Percentiles rank a stretch among this genome's conserved stretches.
These are phyloP conservation scores for Coregonus suidteri DNA, from an alignment of 2,797 vertebrate species.

Conservation along the genomic window DNA sequence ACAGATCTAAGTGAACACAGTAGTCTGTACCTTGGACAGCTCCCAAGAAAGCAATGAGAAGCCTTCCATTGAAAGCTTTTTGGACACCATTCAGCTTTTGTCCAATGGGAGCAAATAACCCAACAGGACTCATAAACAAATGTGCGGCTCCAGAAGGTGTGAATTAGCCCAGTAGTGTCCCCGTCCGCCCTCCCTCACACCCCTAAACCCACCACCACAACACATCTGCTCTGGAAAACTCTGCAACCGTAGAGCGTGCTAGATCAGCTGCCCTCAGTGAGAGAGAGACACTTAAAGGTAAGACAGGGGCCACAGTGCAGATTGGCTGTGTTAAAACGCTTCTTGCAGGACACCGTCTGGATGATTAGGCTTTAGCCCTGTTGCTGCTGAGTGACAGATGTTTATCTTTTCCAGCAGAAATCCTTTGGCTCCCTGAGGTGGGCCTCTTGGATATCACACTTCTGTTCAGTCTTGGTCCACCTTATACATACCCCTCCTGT, in stretches of 20 bases:
- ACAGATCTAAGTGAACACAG: background rate
- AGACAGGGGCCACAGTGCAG: background rate
- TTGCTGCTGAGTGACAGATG: background rate
- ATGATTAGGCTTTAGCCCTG: background rate
- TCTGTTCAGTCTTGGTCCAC: background rate
- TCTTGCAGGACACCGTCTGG: background rate
- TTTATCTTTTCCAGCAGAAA: slow-evolving; percentile 3
- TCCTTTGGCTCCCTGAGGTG: background rate
- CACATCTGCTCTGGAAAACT: background rate
- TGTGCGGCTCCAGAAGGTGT: slow-evolving; percentile 6
- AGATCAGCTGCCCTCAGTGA: background rate
- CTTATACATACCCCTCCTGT: background rate
- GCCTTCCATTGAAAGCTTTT: background rate
- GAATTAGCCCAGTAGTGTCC: background rate
- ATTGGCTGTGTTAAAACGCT: background rate
- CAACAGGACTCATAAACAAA: background rate
- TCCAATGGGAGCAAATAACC: background rate
- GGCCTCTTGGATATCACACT: background rate
- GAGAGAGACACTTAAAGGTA: background rate
- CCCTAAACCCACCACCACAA: background rate
- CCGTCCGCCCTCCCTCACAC: background rate
- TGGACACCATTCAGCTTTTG: background rate
- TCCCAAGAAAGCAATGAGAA: background rate
- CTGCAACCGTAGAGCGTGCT: background rate
- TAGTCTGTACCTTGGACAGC: background rate